Percentiles rank a stretch among this genome's conserved stretches.
Conservation (phyloP, 2,113 vertebrate species). For the Indri indri region DNA sequence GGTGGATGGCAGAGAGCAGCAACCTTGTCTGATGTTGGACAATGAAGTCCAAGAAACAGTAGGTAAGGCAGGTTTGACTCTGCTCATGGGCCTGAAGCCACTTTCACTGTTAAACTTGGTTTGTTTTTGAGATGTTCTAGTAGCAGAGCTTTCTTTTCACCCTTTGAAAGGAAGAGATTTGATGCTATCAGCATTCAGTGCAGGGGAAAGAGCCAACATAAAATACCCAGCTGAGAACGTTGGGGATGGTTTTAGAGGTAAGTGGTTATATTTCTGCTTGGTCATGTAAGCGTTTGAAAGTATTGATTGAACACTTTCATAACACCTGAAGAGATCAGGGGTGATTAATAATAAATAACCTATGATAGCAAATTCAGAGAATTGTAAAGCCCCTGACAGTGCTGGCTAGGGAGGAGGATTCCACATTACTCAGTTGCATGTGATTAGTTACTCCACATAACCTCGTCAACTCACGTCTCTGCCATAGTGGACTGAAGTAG, state of each 20-base stretch:
- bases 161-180: not conserved
- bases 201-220: slow-evolving; percentile 4
- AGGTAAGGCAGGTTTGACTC: not conserved
- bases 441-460: not conserved
- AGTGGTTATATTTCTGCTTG: slow-evolving; percentile 53
- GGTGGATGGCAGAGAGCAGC: not conserved
- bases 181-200: not conserved
- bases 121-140: not conserved
- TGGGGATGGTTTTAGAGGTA: slow-evolving; percentile 50
- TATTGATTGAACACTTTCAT: slow-evolving; percentile 74
- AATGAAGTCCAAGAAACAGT: not conserved
- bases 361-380: slow-evolving; percentile 59
- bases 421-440: not conserved
- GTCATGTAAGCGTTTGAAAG: slow-evolving; percentile 69
- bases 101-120: not conserved
- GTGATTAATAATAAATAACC: slow-evolving; percentile 71
- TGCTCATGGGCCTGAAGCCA: not conserved
- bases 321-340: slow-evolving; percentile 57
- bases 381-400: not conserved
- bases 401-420: not conserved
- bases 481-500: not conserved
- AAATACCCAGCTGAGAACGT: slow-evolving; percentile 11
- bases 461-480: not conserved
- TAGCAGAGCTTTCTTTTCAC: slow-evolving; percentile 18
- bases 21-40: not conserved